Base-by-base conservation (phyloP, 2,797 vertebrate genomes). In the Eupleurogrammus muticus region DNA sequence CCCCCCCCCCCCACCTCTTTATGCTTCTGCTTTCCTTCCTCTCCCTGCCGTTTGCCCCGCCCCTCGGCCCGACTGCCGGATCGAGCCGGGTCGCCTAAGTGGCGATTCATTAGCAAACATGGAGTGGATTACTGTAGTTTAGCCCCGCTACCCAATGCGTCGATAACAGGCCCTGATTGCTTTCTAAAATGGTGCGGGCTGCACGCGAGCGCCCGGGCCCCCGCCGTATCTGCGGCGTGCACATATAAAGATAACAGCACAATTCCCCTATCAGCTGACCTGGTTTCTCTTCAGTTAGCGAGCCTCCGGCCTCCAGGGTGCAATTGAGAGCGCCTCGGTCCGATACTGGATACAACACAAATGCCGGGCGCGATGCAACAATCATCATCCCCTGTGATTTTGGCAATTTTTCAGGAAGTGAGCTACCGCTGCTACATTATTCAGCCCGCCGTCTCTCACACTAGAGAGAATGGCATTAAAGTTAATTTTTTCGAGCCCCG, bases 221-320 rank as follows among this genome's bases (percentile, higher is more conserved):
- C 75, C 75, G 51, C 81, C 62, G 72, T 73, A 81, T 84, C 80
- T 82, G 81, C 83, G 73, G 81, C 78, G 5, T 76, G 74, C 87
- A 84, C 85, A 82, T 85, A 87, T 81, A 82, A 84, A 92, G 89
- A 92, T 89, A 91, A 91, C 85, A 66, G 69, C 81, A 81, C 84
- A 76, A 89, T 88, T 89, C 90, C 91, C 90, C 81, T 64, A 87
- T 85, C 87, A 80, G 86, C 83, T 90, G 91, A 90, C 91, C 91
- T 86, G 91, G 82, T 89, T 90, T 90, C 87, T 87, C 87, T 86
- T 84, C 88, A 79, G 87, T 89, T 87, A 89, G 87, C 82, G 42
- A 67, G 84, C 87, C n/a, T 56, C 34, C 75, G 54, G 79, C 88
- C 91, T 86, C 89, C 78, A 28, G 91, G 90, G 88, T 80, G 83